Evolutionary conservation across 2,113 vertebrate species (phyloP), one percentile per base, ranked within the genome.

Genomic region (Laticauda colubrina): DNA sequence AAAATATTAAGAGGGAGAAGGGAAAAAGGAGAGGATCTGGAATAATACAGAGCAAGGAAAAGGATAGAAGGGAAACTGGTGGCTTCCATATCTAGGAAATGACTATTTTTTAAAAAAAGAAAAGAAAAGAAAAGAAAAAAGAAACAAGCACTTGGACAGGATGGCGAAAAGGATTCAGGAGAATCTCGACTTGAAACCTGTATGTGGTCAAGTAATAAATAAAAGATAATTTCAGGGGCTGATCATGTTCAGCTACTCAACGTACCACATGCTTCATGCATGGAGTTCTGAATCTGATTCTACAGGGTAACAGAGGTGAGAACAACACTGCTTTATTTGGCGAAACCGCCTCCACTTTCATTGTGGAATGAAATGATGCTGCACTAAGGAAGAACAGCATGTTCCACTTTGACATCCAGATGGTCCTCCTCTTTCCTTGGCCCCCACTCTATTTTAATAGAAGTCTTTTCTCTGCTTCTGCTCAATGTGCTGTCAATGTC

Each of bases 1-100:
- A 91, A 93, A 93, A 93, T 93, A 93, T 93, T 93, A 89, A 93
- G 92, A 57, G 26, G 61, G 24, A 20, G 90, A 14, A 57, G 29
- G 88, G 8, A 51, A 51, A 45, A 59, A 43, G 56, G 90, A 39
- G 64, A 87, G 34, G 56, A 34, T 87, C 45, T 61, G 87, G 54
- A 69, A 86, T 61, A 86, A 39, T 54, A n/a, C 1, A 51, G 75
- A 89, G 45, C 54, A 51, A 56, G 69, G 64, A n/a, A 61, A 54
- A 11, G 48, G 26, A 29, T n/a, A 29, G 10, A n/a, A 4, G 69
- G 10, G 48, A 54, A 87, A 56, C 18, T 8, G 88, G 55, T 10
- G 91, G 29, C 61, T 55, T 34, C 34, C 10, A 51, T 18, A 21
- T 34, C 45, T 39, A 53, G 34, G 85, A 59, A 69, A 54, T 18